Percentiles rank a stretch among this genome's conserved stretches.
Conservation (phyloP, 92 coral and sea anemone species). For the Phenganax subtilis region DNA sequence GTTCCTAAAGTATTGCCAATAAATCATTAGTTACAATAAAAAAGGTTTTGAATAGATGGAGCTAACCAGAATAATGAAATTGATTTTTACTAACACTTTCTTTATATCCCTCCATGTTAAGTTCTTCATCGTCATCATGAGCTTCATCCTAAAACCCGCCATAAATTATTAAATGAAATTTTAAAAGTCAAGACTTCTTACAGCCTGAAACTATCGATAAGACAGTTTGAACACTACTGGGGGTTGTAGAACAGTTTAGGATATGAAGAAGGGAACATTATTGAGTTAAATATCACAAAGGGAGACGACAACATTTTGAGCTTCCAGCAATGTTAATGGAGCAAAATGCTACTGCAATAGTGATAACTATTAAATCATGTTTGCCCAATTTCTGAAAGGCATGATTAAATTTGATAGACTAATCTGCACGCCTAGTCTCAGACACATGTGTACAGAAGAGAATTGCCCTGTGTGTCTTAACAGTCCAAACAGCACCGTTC, state of each 20-base stretch:
- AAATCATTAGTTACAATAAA: not conserved
- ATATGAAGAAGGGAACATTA: not conserved
- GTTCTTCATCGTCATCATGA: slow-evolving; percentile 59
- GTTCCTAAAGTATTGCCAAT: slow-evolving; percentile 52
- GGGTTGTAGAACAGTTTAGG: not conserved
- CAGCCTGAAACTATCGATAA: not conserved
- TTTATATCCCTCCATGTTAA: slow-evolving; percentile 86
- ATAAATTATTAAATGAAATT: not conserved
- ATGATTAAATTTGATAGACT: too few species aligned
- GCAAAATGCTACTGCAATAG: too few species aligned
- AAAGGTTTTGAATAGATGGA: too few species aligned
- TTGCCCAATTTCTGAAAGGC: too few species aligned
- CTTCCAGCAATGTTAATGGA: too few species aligned
- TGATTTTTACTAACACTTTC: slow-evolving; percentile 55
- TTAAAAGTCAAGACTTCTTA: not conserved
- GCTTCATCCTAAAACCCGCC: slow-evolving; percentile 30
- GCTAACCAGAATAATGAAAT: slow-evolving; percentile 13
- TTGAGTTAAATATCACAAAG: too few species aligned
- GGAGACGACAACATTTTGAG: too few species aligned
- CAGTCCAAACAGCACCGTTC: too few species aligned
- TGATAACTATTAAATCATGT: too few species aligned
- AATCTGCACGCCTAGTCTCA: too few species aligned
- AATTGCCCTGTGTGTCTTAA: too few species aligned
- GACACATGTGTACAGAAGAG: too few species aligned
- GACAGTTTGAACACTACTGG: not conserved